These are phyloP conservation scores for Spilarctia lutea DNA, from an alignment of 2,888 invertebrate species.

Conservation along the genomic window DNA sequence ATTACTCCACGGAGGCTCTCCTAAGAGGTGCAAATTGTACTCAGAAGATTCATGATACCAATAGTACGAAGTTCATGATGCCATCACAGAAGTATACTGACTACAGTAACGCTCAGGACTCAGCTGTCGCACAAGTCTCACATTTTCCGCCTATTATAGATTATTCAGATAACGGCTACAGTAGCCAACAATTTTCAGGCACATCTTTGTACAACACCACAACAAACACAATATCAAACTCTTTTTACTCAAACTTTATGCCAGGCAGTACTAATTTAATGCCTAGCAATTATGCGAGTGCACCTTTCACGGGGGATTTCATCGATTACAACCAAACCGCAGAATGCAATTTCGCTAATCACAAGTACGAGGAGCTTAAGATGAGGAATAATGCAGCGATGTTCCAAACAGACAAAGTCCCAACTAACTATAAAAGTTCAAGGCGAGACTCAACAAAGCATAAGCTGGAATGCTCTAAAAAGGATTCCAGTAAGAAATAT, in stretches of 20 bases:
- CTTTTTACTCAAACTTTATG: constrained; percentile 82
- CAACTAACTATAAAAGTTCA: constrained; percentile 71
- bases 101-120: constrained; percentile 72
- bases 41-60: constrained; percentile 73
- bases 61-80: constrained; percentile 69
- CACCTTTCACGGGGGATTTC: constrained; percentile 76
- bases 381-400: constrained; percentile 72
- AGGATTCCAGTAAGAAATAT: constrained; percentile 79
- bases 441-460: constrained; percentile 80
- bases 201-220: constrained; percentile 80
- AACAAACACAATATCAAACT: constrained; percentile 80
- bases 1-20: constrained; percentile 80
- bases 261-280: constrained; percentile 77
- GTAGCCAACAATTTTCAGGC: constrained; percentile 78
- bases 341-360: constrained; percentile 79
- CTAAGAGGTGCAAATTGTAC: constrained; percentile 75
- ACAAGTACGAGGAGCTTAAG: constrained; percentile 81
- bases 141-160: constrained; percentile 81
- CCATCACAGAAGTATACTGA: constrained; percentile 77
- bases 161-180: constrained; percentile 77
- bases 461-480: constrained; percentile 82
- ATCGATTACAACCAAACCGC: constrained; percentile 79
- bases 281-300: constrained; percentile 75
- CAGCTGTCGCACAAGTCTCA: constrained; percentile 80
- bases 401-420: constrained; percentile 72